A percentile compares a stretch with the other conserved stretches of the same genome.
These are phyloP conservation scores for Ptilonorhynchus violaceus DNA, from an alignment of 2,113 vertebrate species.

Conservation along the genomic window DNA sequence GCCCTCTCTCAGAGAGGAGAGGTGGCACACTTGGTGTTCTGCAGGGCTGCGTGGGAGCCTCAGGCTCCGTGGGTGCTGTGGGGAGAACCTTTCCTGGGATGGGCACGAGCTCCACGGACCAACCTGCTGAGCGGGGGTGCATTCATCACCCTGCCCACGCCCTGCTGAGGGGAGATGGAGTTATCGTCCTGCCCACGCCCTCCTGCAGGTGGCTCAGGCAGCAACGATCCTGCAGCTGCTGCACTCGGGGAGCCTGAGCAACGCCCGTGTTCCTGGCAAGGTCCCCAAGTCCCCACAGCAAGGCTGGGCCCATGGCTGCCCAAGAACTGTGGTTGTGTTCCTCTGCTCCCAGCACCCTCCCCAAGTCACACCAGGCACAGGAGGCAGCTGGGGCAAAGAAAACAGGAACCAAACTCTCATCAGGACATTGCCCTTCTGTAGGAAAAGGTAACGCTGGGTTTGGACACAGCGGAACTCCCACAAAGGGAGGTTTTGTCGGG, in stretches of 20 bases:
- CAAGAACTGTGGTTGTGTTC: fast-evolving
- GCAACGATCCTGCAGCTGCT: neutral
- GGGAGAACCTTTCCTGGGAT: neutral
- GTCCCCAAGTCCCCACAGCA: neutral
- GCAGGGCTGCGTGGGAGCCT: neutral
- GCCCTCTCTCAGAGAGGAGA: neutral
- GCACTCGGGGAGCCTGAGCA: neutral
- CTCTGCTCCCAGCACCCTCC: neutral
- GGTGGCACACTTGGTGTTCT: neutral
- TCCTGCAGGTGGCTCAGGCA: neutral
- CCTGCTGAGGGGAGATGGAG: no score
- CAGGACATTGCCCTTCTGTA: neutral
- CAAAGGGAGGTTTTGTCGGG: neutral
- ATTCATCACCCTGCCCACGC: neutral
- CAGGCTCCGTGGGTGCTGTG: neutral
- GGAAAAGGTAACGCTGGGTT: neutral
- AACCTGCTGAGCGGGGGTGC: no score
- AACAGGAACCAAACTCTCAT: neutral
- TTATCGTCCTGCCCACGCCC: neutral
- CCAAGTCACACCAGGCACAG: fast-evolving
- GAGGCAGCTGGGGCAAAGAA: neutral
- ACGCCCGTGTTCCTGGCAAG: fast-evolving
- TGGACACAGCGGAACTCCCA: neutral
- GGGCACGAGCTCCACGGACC: no score
- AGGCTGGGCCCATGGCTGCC: neutral